A percentile compares a stretch with the other conserved stretches of the same genome.
Evolutionary conservation across 1,140 invertebrate species (phyloP).

Genomic region (Mycetomoellerius zeteki): DNA sequence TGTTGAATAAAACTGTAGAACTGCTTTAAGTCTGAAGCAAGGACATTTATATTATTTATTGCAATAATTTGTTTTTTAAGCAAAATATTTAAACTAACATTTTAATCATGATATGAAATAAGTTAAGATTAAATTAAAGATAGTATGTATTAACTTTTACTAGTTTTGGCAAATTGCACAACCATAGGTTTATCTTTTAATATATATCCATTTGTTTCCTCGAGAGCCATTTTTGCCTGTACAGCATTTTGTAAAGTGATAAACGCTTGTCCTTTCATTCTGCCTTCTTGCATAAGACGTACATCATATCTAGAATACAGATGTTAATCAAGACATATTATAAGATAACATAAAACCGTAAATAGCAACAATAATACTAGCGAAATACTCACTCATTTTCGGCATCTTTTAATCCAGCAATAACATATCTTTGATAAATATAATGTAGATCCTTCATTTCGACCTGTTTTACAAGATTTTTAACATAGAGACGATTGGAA

Average conservation of each 20-base stretch:
- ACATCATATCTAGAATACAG: conserved; percentile 90
- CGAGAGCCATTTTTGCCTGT: conserved; percentile 91
- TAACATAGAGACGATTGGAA: conserved; percentile 95
- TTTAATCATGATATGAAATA: conserved; percentile 23
- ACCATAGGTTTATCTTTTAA: conserved; percentile 96
- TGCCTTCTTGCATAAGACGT: conserved; percentile 96
- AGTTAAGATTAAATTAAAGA: background rate
- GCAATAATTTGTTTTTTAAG: background rate
- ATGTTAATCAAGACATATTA: conserved; percentile 36
- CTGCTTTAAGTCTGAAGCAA: background rate
- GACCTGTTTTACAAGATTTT: conserved; percentile 95
- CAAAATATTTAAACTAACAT: background rate
- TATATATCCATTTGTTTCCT: conserved; percentile 96
- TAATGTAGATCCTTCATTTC: conserved; percentile 92
- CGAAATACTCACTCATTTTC: conserved; percentile 86
- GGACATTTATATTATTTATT: background rate
- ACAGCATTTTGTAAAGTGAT: conserved; percentile 92
- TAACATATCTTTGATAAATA: conserved; percentile 92
- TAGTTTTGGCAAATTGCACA: conserved; percentile 93
- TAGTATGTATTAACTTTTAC: conserved; percentile 72
- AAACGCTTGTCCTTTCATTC: conserved; percentile 99
- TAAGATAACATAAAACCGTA: conserved; percentile 36
- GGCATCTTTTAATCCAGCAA: conserved; percentile 86
- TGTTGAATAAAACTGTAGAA: conserved; percentile 45
- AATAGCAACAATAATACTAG: conserved; percentile 15